Evolutionary conservation across 2,888 invertebrate genomes (phyloP), one percentile per base, ranked within the genome.

Genomic region (Rhopalosiphum nymphaeae): DNA sequence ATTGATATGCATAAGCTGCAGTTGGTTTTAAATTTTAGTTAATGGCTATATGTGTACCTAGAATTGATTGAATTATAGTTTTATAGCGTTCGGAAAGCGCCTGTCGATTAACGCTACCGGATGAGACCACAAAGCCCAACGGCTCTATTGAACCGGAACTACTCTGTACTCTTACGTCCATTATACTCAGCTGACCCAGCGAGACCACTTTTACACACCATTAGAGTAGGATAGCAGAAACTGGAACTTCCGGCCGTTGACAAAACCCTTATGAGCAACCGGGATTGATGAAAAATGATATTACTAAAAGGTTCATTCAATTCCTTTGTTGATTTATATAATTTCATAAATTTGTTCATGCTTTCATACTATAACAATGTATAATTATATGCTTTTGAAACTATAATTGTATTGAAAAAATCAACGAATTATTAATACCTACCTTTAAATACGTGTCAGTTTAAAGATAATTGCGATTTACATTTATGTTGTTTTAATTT

Each of bases 21-120:
- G 21, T 36, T 61, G 25, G 49, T 91, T 91, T 91, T 46, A 49
- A 49, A 78, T 49, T 91, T 36, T 25, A 91, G 89, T 89, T 44
- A 13, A 57, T 29, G 44, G 13, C 44, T 61, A 9, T 36, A 9
- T 78, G 3, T 57, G n/a, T 21, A 13, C 57, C 29, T 29, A 4
- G 61, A 36, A 36, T 21, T 42, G 46, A 87, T 92, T 92, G 11
- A 61, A 86, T 92, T 87, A 78, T 78, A 49, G 92, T 87, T 61
- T 49, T 46, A 57, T 49, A 78, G 90, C 85, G 46, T 86, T 87
- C 85, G 44, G 26, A 87, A 87, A 92, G 87, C 57, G 87, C 61
- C 87, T 87, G 92, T 92, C 92, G 92, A 92, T 92, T 92, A 92
- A 92, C 61, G 92, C 36, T 61, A 36, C 86, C 87, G 87, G 87